Percentiles rank a stretch among this genome's conserved stretches.
These are phyloP conservation scores for Graptemys geographica DNA, from an alignment of 2,797 vertebrate genomes.

Conservation along the genomic window DNA sequence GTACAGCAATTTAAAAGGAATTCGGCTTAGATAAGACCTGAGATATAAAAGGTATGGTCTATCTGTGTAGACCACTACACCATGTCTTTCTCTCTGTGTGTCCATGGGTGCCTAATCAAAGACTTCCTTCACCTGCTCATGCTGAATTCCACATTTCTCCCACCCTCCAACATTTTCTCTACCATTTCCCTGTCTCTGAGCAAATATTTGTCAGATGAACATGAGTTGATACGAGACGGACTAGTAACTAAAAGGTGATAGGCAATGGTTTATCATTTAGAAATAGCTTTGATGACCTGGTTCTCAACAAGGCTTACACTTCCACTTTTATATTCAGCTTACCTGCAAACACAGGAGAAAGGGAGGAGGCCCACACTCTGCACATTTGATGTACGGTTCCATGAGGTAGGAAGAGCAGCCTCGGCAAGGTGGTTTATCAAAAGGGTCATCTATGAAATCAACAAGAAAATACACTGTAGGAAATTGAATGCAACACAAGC, in stretches of 20 bases:
- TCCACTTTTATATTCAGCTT: constrained; percentile 37
- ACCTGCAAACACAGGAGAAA: constrained; percentile 98
- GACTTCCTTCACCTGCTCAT: neutral
- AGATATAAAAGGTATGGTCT: neutral
- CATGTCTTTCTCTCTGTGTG: neutral
- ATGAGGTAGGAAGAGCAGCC: constrained; percentile 95
- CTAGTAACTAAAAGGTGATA: neutral
- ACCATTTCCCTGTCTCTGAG: constrained; percentile 15
- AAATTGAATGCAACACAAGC: neutral
- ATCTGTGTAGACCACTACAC: neutral
- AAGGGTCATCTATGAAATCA: constrained; percentile 88
- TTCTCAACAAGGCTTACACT: neutral
- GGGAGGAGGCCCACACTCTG: constrained; percentile 94
- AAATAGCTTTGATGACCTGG: neutral
- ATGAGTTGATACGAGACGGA: neutral
- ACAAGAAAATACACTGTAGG: neutral
- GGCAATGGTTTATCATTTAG: neutral
- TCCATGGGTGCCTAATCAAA: constrained; percentile 1
- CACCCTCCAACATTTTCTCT: neutral
- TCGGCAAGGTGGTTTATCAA: constrained; percentile 94
- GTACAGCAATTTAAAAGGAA: neutral
- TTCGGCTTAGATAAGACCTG: neutral
- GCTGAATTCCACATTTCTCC: neutral
- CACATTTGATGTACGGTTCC: constrained; percentile 98
- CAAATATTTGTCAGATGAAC: neutral